phyloP scores from a whole-genome alignment of 2,113 vertebrate species.

The Progne subis region DNA sequence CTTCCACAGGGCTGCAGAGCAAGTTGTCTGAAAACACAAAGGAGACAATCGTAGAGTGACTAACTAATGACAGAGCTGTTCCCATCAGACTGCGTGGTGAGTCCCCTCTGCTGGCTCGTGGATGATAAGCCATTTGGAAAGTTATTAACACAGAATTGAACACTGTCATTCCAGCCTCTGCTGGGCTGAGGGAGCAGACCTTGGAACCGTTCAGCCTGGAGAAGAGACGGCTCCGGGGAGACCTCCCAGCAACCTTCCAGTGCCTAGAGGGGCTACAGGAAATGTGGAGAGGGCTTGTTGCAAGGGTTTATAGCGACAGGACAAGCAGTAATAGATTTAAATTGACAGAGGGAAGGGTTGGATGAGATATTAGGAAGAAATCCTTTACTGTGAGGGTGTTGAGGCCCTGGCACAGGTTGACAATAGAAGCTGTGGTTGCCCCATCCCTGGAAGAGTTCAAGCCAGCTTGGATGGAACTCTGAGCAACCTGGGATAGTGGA shows the following conservation, averaged over 20 bases:
- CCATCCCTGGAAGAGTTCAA: not conserved
- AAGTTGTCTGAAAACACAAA: not conserved
- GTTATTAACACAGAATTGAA: not conserved
- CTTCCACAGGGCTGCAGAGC: not conserved
- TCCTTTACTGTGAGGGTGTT: fast-evolving
- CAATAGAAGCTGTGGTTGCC: not conserved
- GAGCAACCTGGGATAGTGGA: not conserved
- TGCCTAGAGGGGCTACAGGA: not conserved
- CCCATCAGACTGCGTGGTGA: not conserved
- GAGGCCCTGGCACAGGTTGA: not conserved
- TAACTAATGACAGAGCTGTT: not conserved
- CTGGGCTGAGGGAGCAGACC: not conserved
- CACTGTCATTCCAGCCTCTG: not conserved
- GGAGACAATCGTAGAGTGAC: not conserved
- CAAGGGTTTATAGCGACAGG: not conserved
- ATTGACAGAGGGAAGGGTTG: not conserved
- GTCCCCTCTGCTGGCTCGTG: not conserved
- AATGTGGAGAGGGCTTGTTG: not conserved
- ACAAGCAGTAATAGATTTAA: not conserved
- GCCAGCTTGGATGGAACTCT: not conserved
- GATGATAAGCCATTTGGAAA: not conserved
- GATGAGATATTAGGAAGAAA: not conserved
- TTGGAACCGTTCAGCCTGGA: not conserved
- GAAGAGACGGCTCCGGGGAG: not conserved
- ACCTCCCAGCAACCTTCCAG: not conserved